phyloP scores from a whole-genome alignment of 2,888 invertebrate species.

The Chaitophorus viminalis region DNA sequence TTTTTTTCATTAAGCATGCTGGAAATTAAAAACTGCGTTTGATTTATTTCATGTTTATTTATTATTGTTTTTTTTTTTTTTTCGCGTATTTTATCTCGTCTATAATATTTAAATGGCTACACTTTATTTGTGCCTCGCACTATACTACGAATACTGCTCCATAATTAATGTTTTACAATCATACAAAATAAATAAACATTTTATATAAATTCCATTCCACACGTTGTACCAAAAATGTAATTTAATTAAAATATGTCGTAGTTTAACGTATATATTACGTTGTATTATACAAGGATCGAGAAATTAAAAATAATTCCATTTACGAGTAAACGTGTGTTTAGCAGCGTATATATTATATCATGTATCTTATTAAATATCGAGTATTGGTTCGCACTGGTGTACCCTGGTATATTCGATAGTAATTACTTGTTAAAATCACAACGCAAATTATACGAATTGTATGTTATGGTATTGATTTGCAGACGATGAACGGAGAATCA shows the following conservation, averaged over 20 bases:
- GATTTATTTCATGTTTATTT: not conserved
- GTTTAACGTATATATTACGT: too few relatives aligned
- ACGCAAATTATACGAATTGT: not conserved
- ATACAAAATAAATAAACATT: not conserved
- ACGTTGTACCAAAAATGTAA: not conserved
- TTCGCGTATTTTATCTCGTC: not conserved
- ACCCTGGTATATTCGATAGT: not conserved
- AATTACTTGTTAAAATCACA: not conserved
- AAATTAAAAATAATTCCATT: not conserved
- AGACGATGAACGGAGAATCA: constrained; percentile 43
- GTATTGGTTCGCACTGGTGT: not conserved
- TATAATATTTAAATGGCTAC: not conserved
- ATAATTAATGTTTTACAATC: not conserved
- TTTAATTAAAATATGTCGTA: too few relatives aligned
- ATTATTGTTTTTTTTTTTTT: not conserved
- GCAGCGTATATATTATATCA: not conserved
- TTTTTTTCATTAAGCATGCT: not conserved
- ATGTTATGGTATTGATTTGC: not conserved
- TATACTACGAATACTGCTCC: not conserved
- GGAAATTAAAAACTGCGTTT: not conserved
- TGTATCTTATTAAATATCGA: not conserved
- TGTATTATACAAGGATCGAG: not conserved
- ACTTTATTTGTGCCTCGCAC: not conserved
- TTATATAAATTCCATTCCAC: not conserved
- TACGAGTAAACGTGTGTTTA: not conserved